A percentile compares a stretch with the other conserved stretches of the same genome.
Conservation (phyloP, 2,888 invertebrate genomes). For the Melolontha melolontha region DNA sequence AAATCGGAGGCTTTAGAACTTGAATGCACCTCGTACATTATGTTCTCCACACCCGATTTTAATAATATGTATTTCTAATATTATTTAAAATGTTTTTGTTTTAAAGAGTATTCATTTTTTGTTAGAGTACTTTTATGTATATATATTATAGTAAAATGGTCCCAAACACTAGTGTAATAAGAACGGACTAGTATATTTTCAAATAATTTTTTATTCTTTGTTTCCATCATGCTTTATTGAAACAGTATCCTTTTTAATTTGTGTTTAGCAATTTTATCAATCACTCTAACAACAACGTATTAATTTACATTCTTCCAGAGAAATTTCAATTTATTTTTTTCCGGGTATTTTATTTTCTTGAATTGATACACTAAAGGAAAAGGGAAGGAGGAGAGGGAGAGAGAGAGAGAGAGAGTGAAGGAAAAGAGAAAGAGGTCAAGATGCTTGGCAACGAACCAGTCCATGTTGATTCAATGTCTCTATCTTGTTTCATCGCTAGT, state of each 20-base stretch:
- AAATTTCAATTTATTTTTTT: slow-evolving; percentile 55
- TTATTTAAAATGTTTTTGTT: too few relatives aligned
- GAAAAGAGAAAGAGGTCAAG: slow-evolving; percentile 21
- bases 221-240: background rate
- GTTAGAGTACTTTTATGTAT: too few relatives aligned
- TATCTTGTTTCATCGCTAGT: slow-evolving; percentile 36
- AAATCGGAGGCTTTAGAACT: too few relatives aligned
- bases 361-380: slow-evolving; percentile 30
- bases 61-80: too few relatives aligned
- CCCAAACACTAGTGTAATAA: too few relatives aligned
- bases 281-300: slow-evolving; percentile 50
- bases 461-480: slow-evolving; percentile 33
- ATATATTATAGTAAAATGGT: too few relatives aligned
- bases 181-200: too few relatives aligned
- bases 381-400: background rate
- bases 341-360: slow-evolving; percentile 51
- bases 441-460: slow-evolving; percentile 48
- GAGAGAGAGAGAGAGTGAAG: background rate
- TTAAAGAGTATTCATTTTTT: too few relatives aligned
- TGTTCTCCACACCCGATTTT: too few relatives aligned
- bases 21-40: too few relatives aligned
- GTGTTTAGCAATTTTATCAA: slow-evolving; percentile 42
- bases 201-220: too few relatives aligned
- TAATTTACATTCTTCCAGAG: slow-evolving; percentile 53
- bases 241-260: slow-evolving; percentile 23